Conservation (phyloP, 2,113 vertebrate species). For the Xerus inauris region DNA sequence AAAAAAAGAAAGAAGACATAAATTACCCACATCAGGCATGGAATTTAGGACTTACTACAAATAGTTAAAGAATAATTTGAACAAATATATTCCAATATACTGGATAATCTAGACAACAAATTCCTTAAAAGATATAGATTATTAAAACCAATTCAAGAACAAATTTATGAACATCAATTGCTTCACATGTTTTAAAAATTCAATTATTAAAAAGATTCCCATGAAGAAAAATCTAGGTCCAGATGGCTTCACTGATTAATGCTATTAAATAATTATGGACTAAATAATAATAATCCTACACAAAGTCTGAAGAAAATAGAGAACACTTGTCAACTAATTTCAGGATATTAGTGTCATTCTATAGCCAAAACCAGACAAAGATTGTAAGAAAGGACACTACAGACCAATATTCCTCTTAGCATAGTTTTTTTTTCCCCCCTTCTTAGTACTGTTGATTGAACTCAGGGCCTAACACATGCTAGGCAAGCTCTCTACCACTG, state of each 20-base stretch:
- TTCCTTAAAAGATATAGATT: neutral
- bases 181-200: neutral
- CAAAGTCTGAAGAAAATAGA: neutral
- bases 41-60: neutral
- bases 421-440: neutral
- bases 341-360: neutral
- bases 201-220: slow-evolving; percentile 3
- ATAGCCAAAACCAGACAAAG: neutral
- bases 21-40: neutral
- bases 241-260: neutral
- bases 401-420: neutral
- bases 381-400: neutral
- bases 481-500: too few relatives aligned
- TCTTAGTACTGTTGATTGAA: too few relatives aligned
- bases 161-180: neutral
- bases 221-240: slow-evolving; percentile 27
- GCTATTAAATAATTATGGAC: neutral
- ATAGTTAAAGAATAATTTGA: neutral
- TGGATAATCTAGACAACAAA: neutral
- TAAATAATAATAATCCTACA: neutral
- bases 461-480: too few relatives aligned
- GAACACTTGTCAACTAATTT: neutral
- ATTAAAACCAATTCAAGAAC: slow-evolving; percentile 27
- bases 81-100: neutral
- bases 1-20: neutral